phyloP scores from a whole-genome alignment of 2,888 invertebrate genomes.

The Limnephilus rhombicus region DNA sequence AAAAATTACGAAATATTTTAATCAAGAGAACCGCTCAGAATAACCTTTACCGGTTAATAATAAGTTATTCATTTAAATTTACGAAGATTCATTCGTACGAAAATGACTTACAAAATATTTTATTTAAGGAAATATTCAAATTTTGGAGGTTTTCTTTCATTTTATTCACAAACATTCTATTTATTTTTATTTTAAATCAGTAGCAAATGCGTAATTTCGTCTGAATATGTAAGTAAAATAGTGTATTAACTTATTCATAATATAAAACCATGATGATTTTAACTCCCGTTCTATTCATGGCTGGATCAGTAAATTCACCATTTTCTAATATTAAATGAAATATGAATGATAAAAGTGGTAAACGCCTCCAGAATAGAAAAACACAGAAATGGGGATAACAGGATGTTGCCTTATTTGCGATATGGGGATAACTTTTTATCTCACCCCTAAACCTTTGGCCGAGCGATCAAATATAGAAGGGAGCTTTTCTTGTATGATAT shows the following conservation, averaged over 20 bases:
- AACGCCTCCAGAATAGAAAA: slow-evolving; percentile 34
- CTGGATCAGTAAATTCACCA: neutral
- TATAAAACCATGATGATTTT: neutral
- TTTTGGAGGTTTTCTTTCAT: neutral
- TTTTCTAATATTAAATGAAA: slow-evolving; percentile 38
- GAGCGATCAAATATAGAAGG: slow-evolving; percentile 10
- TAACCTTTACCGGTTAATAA: neutral
- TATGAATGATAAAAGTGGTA: slow-evolving; percentile 33
- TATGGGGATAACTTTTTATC: slow-evolving; percentile 61
- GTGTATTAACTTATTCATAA: neutral
- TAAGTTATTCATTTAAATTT: neutral
- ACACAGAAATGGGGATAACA: slow-evolving; percentile 50
- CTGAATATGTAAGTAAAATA: neutral
- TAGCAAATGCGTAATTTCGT: no score
- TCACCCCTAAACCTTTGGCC: slow-evolving; percentile 55
- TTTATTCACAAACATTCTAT: neutral
- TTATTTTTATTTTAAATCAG: neutral
- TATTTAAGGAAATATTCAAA: neutral
- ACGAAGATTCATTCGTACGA: neutral
- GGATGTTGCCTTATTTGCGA: slow-evolving; percentile 62
- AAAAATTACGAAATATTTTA: no score
- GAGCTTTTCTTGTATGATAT: neutral
- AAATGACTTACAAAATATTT: neutral
- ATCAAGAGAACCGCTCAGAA: neutral
- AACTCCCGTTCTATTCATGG: neutral